A percentile compares a stretch with the other conserved stretches of the same genome.
Evolutionary conservation across 2,888 invertebrate species (phyloP).

Genomic region (Baccha elongata): DNA sequence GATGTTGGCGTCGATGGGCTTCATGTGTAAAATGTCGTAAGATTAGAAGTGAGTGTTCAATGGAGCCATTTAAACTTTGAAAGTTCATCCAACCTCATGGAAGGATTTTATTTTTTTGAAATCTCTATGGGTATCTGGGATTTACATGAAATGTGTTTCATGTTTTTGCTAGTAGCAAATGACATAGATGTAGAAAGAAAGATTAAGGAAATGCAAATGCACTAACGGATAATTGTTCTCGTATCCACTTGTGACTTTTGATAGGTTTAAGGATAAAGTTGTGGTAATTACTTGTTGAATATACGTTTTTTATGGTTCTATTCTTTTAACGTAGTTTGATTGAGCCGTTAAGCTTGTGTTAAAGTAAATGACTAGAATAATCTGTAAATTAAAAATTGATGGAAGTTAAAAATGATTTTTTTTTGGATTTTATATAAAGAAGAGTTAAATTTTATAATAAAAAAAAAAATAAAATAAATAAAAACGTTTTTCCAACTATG

Average conservation of each 20-base stretch:
- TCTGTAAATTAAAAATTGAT: too few relatives aligned
- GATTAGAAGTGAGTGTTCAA: constrained; percentile 67
- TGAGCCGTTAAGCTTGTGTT: too few relatives aligned
- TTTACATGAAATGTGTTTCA: constrained; percentile 63
- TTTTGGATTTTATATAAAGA: too few relatives aligned
- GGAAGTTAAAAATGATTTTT: too few relatives aligned
- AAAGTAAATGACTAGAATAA: too few relatives aligned
- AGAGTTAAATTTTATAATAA: too few relatives aligned
- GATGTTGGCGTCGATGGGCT: constrained; percentile 70
- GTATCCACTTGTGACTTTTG: constrained; percentile 5
- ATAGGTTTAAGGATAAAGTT: neutral
- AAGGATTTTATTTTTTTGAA: constrained; percentile 26
- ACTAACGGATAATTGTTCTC: neutral
- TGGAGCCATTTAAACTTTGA: constrained; percentile 66
- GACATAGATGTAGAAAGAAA: constrained; percentile 18
- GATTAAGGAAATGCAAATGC: constrained; percentile 23
- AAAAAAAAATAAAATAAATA: too few relatives aligned
- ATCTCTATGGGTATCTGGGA: constrained; percentile 45
- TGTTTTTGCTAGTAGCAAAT: constrained; percentile 6
- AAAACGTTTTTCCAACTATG: too few relatives aligned
- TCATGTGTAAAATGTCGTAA: constrained; percentile 70
- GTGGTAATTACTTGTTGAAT: too few relatives aligned
- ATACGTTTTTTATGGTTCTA: too few relatives aligned
- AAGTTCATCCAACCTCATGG: constrained; percentile 68
- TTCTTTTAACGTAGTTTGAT: too few relatives aligned